Base-by-base conservation (phyloP, 2,888 invertebrate species). In the Campaea margaritaria region DNA sequence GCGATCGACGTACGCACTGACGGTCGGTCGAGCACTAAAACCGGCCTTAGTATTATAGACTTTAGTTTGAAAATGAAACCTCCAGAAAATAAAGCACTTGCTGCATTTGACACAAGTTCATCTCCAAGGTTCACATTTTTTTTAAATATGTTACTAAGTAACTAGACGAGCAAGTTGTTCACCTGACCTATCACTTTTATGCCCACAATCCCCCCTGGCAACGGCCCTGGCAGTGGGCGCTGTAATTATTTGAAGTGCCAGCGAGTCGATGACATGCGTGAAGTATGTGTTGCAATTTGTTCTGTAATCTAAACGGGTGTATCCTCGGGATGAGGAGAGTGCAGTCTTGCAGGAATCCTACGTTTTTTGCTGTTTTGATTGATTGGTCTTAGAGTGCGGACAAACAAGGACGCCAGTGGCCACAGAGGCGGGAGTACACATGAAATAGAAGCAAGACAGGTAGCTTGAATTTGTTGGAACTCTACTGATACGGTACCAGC, bases 221-320 rank as follows among this genome's bases (percentile, higher is more conserved):
- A 51, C 60, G 38, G 27, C 51, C 51, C 60, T 61, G 60, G 45
- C 9, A 86, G 82, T 82, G 82, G 80, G 78, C 80, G 79, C 81
- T 78, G 84, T 87, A 86, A 87, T 87, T 86, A 86, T 85, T 82
- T 79, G 78, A 73, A 74, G 74, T 81, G 82, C 81, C 83, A 82
- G 81, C 75, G 75, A 73, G 74, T 67, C 73, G 81, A 78, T 80
- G 77, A 77, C 74, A 81, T 73, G 76, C 74, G 75, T 79, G 80
- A 81, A 79, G 87, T 82, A 88, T 83, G 86, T 78, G 63, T 73
- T 70, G 83, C 85, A 88, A 91, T 91, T 89, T 89, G 89, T 88
- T 87, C 80, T 61, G 60, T 56, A 56, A 61, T 56, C 55, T 61
- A 43, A 55, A 55, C 55, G 60, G 55, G 51, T 42, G 45, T 53